These are phyloP conservation scores for Troilus luridus DNA, from an alignment of 2,888 invertebrate species.

Conservation along the genomic window DNA sequence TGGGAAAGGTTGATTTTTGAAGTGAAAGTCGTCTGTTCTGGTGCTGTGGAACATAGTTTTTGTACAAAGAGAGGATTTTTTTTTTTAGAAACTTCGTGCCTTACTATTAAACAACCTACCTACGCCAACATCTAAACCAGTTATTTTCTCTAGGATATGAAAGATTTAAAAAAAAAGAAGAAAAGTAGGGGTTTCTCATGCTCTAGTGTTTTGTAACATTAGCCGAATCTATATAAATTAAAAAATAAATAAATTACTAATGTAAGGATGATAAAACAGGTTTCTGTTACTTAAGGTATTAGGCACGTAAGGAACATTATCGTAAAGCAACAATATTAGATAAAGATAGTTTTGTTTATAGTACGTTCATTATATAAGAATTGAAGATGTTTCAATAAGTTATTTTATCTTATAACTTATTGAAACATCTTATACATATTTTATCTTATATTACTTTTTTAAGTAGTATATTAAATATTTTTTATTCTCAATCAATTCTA, in stretches of 20 bases:
- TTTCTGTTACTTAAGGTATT: not conserved
- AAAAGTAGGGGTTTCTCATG: not conserved
- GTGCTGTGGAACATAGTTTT: not conserved
- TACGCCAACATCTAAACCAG: not conserved
- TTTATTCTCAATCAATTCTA: too few species aligned
- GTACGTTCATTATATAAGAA: not conserved
- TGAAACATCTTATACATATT: too few species aligned
- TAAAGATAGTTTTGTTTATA: not conserved
- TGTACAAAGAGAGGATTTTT: not conserved
- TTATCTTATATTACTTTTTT: too few species aligned
- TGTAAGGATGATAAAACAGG: constrained; percentile 11
- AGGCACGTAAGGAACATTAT: not conserved
- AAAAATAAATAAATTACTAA: not conserved
- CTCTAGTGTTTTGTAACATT: not conserved
- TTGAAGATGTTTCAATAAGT: too few species aligned
- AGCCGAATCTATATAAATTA: not conserved
- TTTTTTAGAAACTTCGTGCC: not conserved
- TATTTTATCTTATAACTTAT: too few species aligned
- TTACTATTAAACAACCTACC: too few species aligned
- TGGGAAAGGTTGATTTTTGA: not conserved
- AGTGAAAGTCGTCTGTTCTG: not conserved
- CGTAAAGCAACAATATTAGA: not conserved
- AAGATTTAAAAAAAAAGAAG: not conserved
- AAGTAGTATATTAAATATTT: too few species aligned
- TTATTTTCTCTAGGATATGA: not conserved